Base-by-base conservation (phyloP, 2,888 invertebrate genomes). In the Clanis bilineata region DNA sequence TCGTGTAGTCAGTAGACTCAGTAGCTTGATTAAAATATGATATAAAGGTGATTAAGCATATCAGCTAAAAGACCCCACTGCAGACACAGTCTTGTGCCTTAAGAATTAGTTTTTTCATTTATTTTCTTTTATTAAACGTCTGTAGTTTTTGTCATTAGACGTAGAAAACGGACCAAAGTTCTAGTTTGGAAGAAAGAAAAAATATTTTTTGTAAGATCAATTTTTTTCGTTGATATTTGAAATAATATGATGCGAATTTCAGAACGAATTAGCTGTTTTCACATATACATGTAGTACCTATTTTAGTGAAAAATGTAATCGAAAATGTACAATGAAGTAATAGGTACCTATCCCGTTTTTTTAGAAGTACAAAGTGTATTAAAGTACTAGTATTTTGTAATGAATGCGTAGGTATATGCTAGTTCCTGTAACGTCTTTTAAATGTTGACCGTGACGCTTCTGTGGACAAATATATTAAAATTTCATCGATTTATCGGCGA, bases 61-160 rank as follows among this genome's bases (percentile, higher is more conserved):
- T 89, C 89, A 85, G 77, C 76, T 71, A 78, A 77, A 76, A 82
- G 76, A 80, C 71, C 77, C 72, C 61, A 72, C 62, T 58, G 64
- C 72, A 85, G 89, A 88, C 90, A 90, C 90, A 88, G 86, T 78
- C 69, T 86, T 88, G 90, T 90, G 90, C 90, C 90, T 91, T 90
- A 88, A 67, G 65, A 67, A 75, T 79, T 83, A 75, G 72, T 78
- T 83, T 84, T 76, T 72, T 64, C 56, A 64, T 41, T 41, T 39
- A 3, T 6, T 74, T 72, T 62, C 74, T 74, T 73, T 69, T 64
- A 64, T 71, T 61, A 65, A 69, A 67, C 71, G 68, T 72, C 72
- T 67, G 78, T 76, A 75, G 73, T 70, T 69, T 76, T 70, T 47
- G 38, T 58, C 58, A 77, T 77, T 82, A 73, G 73, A 62, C 67